Percentiles rank a stretch among this genome's conserved stretches.
Evolutionary conservation across 2,113 vertebrate genomes (phyloP).

Genomic region (Laticauda laticaudata): DNA sequence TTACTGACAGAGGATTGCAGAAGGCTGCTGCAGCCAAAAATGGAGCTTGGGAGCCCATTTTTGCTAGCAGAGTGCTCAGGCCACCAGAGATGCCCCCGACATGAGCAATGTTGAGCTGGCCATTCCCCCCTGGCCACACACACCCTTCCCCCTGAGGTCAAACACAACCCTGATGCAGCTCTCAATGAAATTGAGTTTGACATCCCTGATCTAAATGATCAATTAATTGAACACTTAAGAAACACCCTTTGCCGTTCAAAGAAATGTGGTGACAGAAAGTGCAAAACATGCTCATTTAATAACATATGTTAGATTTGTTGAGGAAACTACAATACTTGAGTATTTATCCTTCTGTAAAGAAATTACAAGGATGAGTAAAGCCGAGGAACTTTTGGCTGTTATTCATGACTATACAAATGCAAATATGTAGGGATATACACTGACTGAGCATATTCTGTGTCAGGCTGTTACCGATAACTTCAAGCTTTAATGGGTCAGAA

Average conservation of each 20-base stretch:
- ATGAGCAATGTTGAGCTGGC: too few species aligned
- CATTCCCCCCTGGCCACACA: too few species aligned
- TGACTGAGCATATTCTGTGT: not conserved
- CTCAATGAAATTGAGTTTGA: too few species aligned
- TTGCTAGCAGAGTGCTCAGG: too few species aligned
- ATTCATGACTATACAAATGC: not conserved
- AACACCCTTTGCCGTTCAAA: not conserved
- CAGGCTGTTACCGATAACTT: not conserved
- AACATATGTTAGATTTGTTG: not conserved
- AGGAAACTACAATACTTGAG: not conserved
- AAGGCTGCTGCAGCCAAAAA: too few species aligned
- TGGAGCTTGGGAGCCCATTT: too few species aligned
- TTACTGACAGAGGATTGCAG: too few species aligned
- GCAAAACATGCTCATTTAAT: not conserved
- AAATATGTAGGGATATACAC: not conserved
- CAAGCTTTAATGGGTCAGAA: not conserved
- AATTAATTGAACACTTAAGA: not conserved
- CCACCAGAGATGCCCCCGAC: too few species aligned
- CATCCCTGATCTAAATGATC: not conserved
- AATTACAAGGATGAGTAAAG: not conserved
- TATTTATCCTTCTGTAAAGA: not conserved
- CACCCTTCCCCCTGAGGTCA: too few species aligned
- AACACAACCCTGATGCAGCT: too few species aligned
- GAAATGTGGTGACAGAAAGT: not conserved
- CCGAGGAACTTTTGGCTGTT: not conserved